These are phyloP conservation scores for Melanophora roralis DNA, from an alignment of 2,888 invertebrate genomes.

Conservation along the genomic window DNA sequence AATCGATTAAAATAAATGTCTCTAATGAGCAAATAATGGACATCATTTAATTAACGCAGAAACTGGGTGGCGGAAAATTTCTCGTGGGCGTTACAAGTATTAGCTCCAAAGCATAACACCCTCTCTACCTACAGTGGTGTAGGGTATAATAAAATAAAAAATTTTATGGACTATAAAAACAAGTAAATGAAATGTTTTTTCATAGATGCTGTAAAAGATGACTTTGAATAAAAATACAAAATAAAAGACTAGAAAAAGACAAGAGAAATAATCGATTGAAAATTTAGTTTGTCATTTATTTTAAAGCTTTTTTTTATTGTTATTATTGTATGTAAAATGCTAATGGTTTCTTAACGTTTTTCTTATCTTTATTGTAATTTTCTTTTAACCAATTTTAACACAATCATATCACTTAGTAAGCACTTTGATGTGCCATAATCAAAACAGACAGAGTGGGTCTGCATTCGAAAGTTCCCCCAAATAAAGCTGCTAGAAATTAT, in stretches of 20 bases:
- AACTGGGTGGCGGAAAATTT: no score
- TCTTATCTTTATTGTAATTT: not conserved
- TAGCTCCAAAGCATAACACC: no score
- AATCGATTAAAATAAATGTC: no score
- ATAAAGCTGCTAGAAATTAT: no score
- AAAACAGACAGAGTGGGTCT: no score
- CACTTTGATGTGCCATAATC: not conserved
- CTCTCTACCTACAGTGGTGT: no score
- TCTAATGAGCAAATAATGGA: no score
- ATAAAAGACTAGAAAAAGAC: no score
- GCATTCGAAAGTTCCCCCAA: no score
- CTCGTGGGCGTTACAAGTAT: no score
- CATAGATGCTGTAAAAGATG: conserved; percentile 3
- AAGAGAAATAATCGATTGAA: conserved; percentile 21
- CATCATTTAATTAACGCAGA: no score
- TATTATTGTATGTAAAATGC: not conserved
- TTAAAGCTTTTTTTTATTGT: conserved; percentile 1
- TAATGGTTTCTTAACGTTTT: conserved; percentile 35
- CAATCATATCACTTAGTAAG: not conserved
- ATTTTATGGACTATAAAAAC: conserved; percentile 12
- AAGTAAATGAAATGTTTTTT: not conserved
- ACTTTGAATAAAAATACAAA: conserved; percentile 20
- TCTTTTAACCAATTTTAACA: not conserved
- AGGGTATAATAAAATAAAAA: not conserved
- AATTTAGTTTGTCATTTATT: conserved; percentile 25